Conservation (phyloP, 2,113 vertebrate genomes). For the Seriola quinqueradiata region DNA sequence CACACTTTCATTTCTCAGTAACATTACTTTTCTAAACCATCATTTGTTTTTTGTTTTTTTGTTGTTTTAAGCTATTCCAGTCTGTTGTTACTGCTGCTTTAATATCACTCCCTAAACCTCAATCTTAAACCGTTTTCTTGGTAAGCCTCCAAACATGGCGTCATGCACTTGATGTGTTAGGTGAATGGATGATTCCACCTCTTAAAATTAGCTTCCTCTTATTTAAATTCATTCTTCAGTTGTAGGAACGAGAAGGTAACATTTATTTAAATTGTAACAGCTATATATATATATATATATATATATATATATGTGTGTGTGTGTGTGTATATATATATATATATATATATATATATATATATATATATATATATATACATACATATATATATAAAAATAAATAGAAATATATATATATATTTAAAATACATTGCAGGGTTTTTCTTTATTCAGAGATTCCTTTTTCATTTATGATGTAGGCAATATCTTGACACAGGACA, state of each 20-base stretch:
- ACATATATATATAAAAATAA: constrained; percentile 52
- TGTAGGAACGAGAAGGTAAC: constrained; percentile 77
- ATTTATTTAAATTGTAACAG: constrained; percentile 86
- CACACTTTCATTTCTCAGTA: constrained; percentile 21
- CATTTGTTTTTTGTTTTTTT: constrained; percentile 71
- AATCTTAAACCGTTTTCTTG: constrained; percentile 64
- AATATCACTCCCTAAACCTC: constrained; percentile 68
- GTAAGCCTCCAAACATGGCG: constrained; percentile 70
- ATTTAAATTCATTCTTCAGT: constrained; percentile 83
- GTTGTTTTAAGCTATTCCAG: constrained; percentile 87
- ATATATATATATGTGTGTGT: constrained; percentile 18
- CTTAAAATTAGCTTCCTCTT: constrained; percentile 78
- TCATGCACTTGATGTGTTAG: constrained; percentile 76
- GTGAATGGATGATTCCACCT: constrained; percentile 70
- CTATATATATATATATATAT: constrained; percentile 76
- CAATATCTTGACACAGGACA: constrained; percentile 86
- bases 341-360: constrained; percentile 80
- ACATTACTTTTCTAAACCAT: constrained; percentile 65
- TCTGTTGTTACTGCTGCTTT: constrained; percentile 85
- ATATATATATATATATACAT: constrained; percentile 72
- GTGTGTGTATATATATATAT: constrained; percentile 69
- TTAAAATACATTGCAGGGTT: constrained; percentile 84
- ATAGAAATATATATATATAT: constrained; percentile 83
- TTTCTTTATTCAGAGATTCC: constrained; percentile 77
- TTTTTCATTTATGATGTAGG: constrained; percentile 80